Evolutionary conservation across 2,113 vertebrate genomes (phyloP).

Genomic region (Mobula hypostoma): DNA sequence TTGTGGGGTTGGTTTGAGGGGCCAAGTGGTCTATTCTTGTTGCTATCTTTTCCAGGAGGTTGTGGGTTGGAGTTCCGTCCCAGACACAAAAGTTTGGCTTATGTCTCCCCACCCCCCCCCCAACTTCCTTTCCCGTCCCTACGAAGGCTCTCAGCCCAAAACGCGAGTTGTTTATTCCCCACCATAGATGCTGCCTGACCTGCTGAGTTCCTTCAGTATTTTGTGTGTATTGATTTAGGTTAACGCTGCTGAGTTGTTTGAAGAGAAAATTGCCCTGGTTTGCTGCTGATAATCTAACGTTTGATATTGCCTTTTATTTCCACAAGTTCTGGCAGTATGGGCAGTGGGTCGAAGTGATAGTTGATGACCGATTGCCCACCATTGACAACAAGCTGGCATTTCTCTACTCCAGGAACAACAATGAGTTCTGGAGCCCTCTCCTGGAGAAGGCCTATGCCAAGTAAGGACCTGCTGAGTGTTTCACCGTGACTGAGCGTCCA

Average conservation of each 20-base stretch:
- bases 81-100: not conserved
- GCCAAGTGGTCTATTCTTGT: no score
- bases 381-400: conserved; percentile 47
- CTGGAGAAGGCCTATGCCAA: conserved; percentile 68
- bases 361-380: conserved; percentile 60
- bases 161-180: no score
- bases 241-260: no score
- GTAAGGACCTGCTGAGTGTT: conserved; percentile 46
- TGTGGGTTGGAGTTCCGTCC: not conserved
- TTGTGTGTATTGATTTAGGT: not conserved
- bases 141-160: no score
- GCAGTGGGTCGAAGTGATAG: conserved; percentile 54
- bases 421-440: conserved; percentile 63
- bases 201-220: no score
- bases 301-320: not conserved
- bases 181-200: no score
- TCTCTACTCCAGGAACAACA: conserved; percentile 49
- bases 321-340: conserved; percentile 65
- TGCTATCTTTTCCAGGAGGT: not conserved
- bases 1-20: no score
- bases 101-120: no score
- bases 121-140: no score
- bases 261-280: not conserved
- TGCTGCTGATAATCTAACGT: not conserved
- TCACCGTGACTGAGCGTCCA: not conserved